phyloP scores from a whole-genome alignment of 2,888 invertebrate genomes.

The Habroteleia sp. region DNA sequence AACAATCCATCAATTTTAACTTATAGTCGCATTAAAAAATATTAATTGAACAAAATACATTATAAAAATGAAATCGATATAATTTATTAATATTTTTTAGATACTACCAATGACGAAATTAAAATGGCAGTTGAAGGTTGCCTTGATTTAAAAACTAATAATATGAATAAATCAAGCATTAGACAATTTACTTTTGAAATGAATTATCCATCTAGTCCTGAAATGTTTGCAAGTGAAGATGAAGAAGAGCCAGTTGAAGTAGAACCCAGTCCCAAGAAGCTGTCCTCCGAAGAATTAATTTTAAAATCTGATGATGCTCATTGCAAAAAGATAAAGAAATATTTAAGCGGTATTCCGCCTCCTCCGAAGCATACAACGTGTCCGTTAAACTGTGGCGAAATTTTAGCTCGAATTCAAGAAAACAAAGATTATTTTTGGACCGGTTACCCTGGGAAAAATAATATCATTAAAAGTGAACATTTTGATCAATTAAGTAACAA shows the following conservation, averaged over 20 bases:
- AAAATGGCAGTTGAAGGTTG: slow-evolving; percentile 34
- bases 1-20: too few species aligned
- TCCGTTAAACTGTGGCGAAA: slow-evolving; percentile 85
- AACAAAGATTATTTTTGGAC: slow-evolving; percentile 82
- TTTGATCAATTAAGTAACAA: slow-evolving; percentile 74
- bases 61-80: too few species aligned
- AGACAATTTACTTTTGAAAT: slow-evolving; percentile 9
- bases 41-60: too few species aligned
- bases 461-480: slow-evolving; percentile 71
- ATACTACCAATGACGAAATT: too few species aligned
- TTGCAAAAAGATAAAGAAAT: slow-evolving; percentile 82
- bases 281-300: slow-evolving; percentile 71
- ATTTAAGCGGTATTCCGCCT: slow-evolving; percentile 87
- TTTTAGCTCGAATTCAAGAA: slow-evolving; percentile 84
- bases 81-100: too few species aligned
- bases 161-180: not conserved
- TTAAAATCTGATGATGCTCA: slow-evolving; percentile 78
- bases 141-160: slow-evolving; percentile 2
- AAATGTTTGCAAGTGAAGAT: slow-evolving; percentile 77
- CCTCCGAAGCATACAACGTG: slow-evolving; percentile 88
- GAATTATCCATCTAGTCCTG: slow-evolving; percentile 71
- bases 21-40: too few species aligned
- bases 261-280: slow-evolving; percentile 63
- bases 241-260: slow-evolving; percentile 57
- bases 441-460: slow-evolving; percentile 30